Percentiles rank a stretch among this genome's conserved stretches.
phyloP scores from a whole-genome alignment of 2,113 vertebrate genomes.

The Nipponia nippon region DNA sequence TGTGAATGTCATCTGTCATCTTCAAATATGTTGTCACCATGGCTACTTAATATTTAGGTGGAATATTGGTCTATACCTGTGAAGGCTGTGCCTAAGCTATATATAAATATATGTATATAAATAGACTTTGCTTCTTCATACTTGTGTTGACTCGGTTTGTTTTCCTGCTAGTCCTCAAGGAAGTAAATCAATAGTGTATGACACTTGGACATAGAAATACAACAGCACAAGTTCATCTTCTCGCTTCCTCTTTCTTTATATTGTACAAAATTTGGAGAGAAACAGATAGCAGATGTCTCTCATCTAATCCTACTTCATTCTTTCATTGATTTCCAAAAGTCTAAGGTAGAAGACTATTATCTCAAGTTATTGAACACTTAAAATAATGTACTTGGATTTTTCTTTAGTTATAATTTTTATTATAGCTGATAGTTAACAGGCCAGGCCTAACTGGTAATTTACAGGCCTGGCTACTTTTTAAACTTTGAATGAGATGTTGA shows the following conservation, averaged over 20 bases:
- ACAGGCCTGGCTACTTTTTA: not conserved
- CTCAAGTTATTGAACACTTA: constrained; percentile 11
- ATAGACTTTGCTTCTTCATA: not conserved
- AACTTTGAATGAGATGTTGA: not conserved
- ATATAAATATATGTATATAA: not conserved
- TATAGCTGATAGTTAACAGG: too few relatives aligned
- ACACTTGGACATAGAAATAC: not conserved
- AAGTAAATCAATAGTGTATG: constrained; percentile 37
- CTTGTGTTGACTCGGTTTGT: constrained; percentile 20
- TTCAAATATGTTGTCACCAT: not conserved
- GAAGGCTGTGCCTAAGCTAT: not conserved
- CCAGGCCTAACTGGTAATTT: not conserved
- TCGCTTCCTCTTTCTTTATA: not conserved
- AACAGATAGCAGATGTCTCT: not conserved
- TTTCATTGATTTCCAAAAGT: constrained; percentile 43
- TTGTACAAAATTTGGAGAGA: not conserved
- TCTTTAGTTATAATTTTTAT: not conserved
- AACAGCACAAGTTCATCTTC: not conserved
- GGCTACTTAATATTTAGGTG: not conserved
- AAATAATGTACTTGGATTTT: not conserved
- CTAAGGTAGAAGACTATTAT: not conserved
- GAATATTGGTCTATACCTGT: not conserved
- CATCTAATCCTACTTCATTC: constrained; percentile 37
- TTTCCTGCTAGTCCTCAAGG: not conserved
- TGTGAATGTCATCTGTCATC: constrained; percentile 9